Evolutionary conservation across 2,888 invertebrate species (phyloP), one percentile per base, ranked within the genome.

Genomic region (Drosophila nr. perissopoda): DNA sequence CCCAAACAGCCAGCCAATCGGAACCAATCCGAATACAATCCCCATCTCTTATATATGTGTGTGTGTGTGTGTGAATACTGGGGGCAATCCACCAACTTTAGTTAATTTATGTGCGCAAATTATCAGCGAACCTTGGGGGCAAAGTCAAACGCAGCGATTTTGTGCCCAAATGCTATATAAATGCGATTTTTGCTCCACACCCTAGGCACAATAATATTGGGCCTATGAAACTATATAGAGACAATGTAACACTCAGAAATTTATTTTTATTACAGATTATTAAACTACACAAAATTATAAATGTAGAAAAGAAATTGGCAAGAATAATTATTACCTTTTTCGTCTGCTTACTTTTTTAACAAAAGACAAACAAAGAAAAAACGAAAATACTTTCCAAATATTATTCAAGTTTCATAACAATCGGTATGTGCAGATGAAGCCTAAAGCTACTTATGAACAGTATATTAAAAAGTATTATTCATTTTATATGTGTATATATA

Each of bases 91-190:
- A 62, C 58, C 69, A 79, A 59, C 49, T 81, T 69, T 75, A 59
- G 59, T 71, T 88, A 81, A 87, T 90, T 87, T 87, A 87, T 87
- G 77, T 69, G 65, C 58, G 64, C 48, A 77, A 83, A 87, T 89
- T 87, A 89, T 89, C 86, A 64, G 88, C 29, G 53, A 73, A 63
- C 68, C 72, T 69, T 51, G 5, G 58, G 64, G 70, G 54, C 66
- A 80, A 81, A 85, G 83, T 85, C 74, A 80, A 75, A 83, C 89
- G 82, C 82, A 76, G 87, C 76, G 87, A 81, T 90, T 88, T 79
- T 65, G 72, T 42, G 57, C 62, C 61, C 63, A 70, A 74, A 69
- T 62, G 64, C 53, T 70, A 60, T 65, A 82, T 86, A 89, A 86
- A 86, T 82, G 70, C 69, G 70, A 72, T 61, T 62, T 61, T 54